Evolutionary conservation across 2,888 invertebrate species (phyloP).

Genomic region (Pyrocoelia pectoralis): DNA sequence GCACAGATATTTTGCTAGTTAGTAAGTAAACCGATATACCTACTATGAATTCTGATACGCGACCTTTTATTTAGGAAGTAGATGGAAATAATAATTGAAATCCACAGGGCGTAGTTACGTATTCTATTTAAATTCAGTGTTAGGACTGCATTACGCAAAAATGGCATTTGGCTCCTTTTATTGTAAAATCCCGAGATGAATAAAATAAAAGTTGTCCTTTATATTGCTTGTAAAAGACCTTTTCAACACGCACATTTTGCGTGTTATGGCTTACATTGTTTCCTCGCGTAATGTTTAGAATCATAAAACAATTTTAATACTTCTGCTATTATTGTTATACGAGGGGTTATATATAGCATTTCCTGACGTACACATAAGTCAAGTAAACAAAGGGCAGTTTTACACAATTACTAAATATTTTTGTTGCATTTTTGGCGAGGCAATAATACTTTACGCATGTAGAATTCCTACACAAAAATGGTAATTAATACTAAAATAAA

Average conservation of each 20-base stretch:
- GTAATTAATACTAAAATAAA: too few relatives aligned
- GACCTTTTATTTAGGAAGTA: slow-evolving; percentile 17
- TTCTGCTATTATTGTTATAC: background rate
- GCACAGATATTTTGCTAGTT: too few relatives aligned
- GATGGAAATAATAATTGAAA: slow-evolving; percentile 30
- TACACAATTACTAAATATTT: background rate
- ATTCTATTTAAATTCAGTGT: slow-evolving; percentile 33
- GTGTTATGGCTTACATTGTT: slow-evolving; percentile 16
- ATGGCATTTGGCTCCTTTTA: slow-evolving; percentile 41
- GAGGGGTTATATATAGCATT: background rate
- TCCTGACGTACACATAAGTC: background rate
- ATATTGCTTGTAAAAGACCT: slow-evolving; percentile 25
- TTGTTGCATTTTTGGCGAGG: background rate
- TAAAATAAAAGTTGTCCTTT: slow-evolving; percentile 38
- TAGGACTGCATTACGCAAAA: slow-evolving; percentile 35
- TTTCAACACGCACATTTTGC: slow-evolving; percentile 27
- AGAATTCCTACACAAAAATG: too few relatives aligned
- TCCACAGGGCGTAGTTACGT: slow-evolving; percentile 20
- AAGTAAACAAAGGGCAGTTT: background rate
- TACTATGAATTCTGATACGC: slow-evolving; percentile 4
- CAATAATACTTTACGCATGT: too few relatives aligned
- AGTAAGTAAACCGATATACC: too few relatives aligned
- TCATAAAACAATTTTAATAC: slow-evolving; percentile 16
- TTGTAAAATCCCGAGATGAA: slow-evolving; percentile 37
- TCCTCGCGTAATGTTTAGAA: slow-evolving; percentile 16